phyloP scores from a whole-genome alignment of 2,113 vertebrate genomes.

The Turnix velox region DNA sequence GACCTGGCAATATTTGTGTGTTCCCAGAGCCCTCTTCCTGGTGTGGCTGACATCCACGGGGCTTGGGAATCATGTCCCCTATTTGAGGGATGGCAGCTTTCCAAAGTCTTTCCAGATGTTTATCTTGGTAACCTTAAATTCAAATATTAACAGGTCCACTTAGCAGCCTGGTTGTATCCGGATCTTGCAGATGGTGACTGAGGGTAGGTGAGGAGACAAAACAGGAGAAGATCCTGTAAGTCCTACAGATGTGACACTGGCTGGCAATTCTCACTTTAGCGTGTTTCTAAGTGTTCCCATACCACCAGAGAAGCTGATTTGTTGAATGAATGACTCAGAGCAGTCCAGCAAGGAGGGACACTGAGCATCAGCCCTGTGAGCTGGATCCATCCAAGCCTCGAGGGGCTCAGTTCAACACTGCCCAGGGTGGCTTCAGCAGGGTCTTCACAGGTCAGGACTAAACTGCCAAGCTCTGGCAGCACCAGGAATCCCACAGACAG shows the following conservation, averaged over 20 bases:
- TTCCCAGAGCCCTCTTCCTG: slow-evolving; percentile 1
- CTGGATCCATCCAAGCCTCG: fast-evolving
- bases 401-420: not conserved
- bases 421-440: not conserved
- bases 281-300: fast-evolving
- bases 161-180: not conserved
- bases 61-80: not conserved
- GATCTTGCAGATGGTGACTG: not conserved
- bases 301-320: not conserved
- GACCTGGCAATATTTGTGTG: not conserved
- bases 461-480: not conserved
- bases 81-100: not conserved
- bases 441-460: fast-evolving
- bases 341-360: not conserved
- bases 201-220: not conserved
- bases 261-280: not conserved
- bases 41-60: not conserved
- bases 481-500: not conserved
- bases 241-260: not conserved
- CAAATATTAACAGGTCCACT: not conserved
- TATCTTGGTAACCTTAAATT: not conserved
- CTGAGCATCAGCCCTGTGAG: not conserved
- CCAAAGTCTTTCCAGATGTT: slow-evolving; percentile 38
- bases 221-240: not conserved
- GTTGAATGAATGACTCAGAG: not conserved